Conservation (phyloP, 2,888 invertebrate species). For the Ormia ochracea region DNA sequence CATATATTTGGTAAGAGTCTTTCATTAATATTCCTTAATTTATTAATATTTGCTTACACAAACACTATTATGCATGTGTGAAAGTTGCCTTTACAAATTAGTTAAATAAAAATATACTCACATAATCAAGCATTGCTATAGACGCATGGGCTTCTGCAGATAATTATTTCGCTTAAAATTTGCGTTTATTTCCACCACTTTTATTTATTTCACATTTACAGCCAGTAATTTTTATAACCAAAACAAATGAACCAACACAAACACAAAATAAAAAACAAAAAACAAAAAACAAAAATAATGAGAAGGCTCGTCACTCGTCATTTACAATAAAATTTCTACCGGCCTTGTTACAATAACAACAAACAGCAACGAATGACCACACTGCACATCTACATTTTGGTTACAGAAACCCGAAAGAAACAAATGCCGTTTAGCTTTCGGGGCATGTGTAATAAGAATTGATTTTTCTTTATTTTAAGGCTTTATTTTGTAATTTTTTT, state of each 20-base stretch:
- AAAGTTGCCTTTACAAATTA: too few relatives aligned
- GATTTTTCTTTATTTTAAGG: not conserved
- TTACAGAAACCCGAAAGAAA: not conserved
- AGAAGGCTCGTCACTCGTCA: too few relatives aligned
- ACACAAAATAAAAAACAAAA: not conserved
- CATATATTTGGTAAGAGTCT: too few relatives aligned
- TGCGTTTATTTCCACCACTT: not conserved
- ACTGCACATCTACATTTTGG: not conserved
- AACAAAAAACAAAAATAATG: not conserved
- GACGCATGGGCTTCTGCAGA: too few relatives aligned
- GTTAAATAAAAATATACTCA: too few relatives aligned
- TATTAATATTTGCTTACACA: too few relatives aligned
- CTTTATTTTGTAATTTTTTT: not conserved
- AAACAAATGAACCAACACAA: not conserved
- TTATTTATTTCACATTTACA: not conserved
- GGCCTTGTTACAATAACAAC: not conserved
- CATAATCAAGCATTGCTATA: too few relatives aligned
- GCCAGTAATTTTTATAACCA: too few relatives aligned
- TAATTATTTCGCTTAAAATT: too few relatives aligned
- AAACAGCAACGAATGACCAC: not conserved
- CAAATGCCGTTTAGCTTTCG: not conserved
- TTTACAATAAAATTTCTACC: not conserved
- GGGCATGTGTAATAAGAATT: not conserved
- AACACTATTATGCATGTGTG: too few relatives aligned
- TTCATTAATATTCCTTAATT: too few relatives aligned